Percentiles rank a stretch among this genome's conserved stretches.
Conservation (phyloP, 2,888 invertebrate species). For the Amblyjoppa fuscipennis region DNA sequence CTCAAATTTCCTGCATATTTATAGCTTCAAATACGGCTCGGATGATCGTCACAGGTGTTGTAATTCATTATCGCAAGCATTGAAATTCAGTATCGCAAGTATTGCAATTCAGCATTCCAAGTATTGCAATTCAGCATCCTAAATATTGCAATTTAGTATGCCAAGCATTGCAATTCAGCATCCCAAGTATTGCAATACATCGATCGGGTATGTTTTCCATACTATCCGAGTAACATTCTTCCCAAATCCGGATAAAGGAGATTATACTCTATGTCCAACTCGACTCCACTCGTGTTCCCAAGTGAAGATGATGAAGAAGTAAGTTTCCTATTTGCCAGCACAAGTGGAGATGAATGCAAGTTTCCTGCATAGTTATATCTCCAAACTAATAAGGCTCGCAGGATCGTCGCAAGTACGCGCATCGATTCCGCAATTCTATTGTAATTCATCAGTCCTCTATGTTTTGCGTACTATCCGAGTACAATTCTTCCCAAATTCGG, state of each 20-base stretch:
- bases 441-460: too few species aligned
- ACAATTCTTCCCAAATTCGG: too few species aligned
- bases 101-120: too few species aligned
- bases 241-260: too few species aligned
- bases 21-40: too few species aligned
- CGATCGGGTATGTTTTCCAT: neutral
- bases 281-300: too few species aligned
- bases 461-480: neutral
- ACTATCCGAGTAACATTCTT: neutral
- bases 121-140: too few species aligned
- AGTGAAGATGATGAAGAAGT: neutral
- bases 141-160: too few species aligned
- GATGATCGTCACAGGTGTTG: neutral
- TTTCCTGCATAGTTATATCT: neutral
- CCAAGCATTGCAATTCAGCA: too few species aligned
- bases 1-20: neutral
- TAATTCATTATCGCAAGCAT: neutral
- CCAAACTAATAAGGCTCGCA: conserved; percentile 43
- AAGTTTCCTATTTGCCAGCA: neutral
- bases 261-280: too few species aligned
- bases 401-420: too few species aligned
- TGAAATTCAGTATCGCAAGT: too few species aligned
- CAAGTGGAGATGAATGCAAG: neutral
- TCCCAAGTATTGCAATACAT: neutral
- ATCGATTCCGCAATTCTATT: neutral